phyloP scores from a whole-genome alignment of 2,797 vertebrate genomes.

The Anas bernieri region DNA sequence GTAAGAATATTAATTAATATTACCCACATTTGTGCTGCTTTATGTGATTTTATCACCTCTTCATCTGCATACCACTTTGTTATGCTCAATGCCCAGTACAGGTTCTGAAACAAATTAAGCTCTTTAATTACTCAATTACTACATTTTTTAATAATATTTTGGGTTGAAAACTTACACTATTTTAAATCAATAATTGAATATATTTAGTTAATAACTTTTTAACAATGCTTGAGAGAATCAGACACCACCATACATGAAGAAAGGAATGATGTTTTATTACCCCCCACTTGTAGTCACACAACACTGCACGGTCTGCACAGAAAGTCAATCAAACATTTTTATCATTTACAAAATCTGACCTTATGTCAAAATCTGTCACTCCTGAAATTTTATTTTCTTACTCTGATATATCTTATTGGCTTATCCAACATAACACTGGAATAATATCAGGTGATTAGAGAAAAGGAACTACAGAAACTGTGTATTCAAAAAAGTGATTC shows the following conservation, averaged over 20 bases:
- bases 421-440: background rate
- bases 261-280: background rate
- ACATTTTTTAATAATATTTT: background rate
- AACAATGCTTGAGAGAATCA: background rate
- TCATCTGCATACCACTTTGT: background rate
- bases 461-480: background rate
- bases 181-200: background rate
- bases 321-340: background rate
- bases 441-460: background rate
- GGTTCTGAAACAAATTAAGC: background rate
- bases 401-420: background rate
- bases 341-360: background rate
- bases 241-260: background rate
- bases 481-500: background rate
- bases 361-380: constrained; percentile 7
- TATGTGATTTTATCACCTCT: background rate
- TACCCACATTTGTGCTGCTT: background rate
- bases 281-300: background rate
- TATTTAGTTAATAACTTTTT: background rate
- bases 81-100: background rate
- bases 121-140: background rate
- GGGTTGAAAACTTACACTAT: background rate
- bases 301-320: background rate
- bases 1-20: background rate
- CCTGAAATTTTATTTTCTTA: background rate